Conservation (phyloP, 2,888 invertebrate genomes). For the Lottia gigantea region DNA sequence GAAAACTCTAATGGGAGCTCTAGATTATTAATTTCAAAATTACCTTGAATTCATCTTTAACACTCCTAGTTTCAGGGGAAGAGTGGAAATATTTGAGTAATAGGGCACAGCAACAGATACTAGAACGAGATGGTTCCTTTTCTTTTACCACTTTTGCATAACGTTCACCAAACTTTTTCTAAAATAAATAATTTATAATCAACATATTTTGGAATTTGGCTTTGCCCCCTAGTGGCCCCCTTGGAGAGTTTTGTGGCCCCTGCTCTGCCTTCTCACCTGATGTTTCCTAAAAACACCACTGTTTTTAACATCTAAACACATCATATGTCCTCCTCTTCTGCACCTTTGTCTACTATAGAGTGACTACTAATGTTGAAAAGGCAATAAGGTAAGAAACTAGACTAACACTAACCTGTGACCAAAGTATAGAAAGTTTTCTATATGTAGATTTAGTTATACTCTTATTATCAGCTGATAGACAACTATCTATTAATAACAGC, state of each 20-base stretch:
- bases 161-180: background rate
- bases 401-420: conserved; percentile 56
- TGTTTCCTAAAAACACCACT: too few relatives aligned
- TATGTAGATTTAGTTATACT: conserved; percentile 45
- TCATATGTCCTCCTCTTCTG: too few relatives aligned
- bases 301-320: too few relatives aligned
- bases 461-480: conserved; percentile 44
- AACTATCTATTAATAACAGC: conserved; percentile 54
- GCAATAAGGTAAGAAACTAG: background rate
- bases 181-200: too few relatives aligned
- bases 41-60: conserved; percentile 46
- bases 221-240: too few relatives aligned
- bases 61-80: conserved; percentile 38
- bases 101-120: background rate
- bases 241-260: too few relatives aligned
- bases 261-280: too few relatives aligned
- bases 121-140: background rate
- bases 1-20: too few relatives aligned
- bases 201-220: too few relatives aligned
- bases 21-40: too few relatives aligned
- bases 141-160: background rate
- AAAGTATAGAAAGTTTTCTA: conserved; percentile 49
- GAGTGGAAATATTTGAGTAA: background rate
- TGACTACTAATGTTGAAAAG: too few relatives aligned
- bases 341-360: too few relatives aligned